A percentile compares a stretch with the other conserved stretches of the same genome.
Evolutionary conservation across 2,888 invertebrate species (phyloP).

Genomic region (Calephelis perditalis): DNA sequence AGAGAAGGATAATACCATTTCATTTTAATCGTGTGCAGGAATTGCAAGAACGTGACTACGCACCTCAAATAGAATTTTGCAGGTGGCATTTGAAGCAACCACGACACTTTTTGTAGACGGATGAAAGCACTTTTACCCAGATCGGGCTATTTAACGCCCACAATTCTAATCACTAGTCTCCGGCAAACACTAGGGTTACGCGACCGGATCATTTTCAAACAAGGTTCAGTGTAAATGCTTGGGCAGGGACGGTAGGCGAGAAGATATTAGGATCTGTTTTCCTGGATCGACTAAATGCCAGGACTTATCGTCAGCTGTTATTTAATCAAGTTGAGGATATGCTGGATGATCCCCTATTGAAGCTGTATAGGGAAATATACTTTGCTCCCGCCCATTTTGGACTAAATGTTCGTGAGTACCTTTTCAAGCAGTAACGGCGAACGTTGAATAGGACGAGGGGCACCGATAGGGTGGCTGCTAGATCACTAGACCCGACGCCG

Average conservation of each 20-base stretch:
- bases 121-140: background rate
- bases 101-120: background rate
- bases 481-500: too few relatives aligned
- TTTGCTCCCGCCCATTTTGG: background rate
- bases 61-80: background rate
- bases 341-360: background rate
- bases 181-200: background rate
- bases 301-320: background rate
- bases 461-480: background rate
- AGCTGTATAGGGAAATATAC: background rate
- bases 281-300: background rate
- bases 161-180: background rate
- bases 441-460: background rate
- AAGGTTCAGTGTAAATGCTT: background rate
- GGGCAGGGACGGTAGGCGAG: background rate
- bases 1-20: background rate
- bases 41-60: background rate
- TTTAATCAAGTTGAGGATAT: background rate
- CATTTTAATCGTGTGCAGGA: background rate
- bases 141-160: background rate
- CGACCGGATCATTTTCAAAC: background rate
- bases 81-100: background rate
- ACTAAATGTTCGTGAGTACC: background rate
- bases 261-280: background rate
- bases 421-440: background rate